Conservation (phyloP, 2,888 invertebrate species). For the Carpatolechia fugitivella region DNA sequence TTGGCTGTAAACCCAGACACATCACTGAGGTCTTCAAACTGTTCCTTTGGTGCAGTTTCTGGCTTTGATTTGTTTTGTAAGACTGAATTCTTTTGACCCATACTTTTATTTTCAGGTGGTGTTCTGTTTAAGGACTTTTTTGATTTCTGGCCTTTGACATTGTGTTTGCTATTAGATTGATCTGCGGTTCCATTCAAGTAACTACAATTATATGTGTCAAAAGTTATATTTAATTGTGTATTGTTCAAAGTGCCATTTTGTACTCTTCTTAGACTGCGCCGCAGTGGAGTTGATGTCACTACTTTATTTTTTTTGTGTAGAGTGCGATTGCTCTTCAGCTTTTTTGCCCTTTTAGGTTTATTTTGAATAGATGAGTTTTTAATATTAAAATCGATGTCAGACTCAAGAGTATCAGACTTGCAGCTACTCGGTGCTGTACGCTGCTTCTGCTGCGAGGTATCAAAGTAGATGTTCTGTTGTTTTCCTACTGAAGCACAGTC, state of each 20-base stretch:
- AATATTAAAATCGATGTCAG: constrained; percentile 62
- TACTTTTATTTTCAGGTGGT: constrained; percentile 26
- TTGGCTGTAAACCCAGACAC: constrained; percentile 73
- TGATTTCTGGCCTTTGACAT: constrained; percentile 21
- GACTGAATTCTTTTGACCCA: constrained; percentile 30
- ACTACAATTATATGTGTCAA: neutral
- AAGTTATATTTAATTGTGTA: neutral
- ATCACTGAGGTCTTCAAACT: constrained; percentile 69
- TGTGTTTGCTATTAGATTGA: constrained; percentile 24
- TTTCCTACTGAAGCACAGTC: constrained; percentile 49
- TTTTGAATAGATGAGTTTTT: constrained; percentile 48
- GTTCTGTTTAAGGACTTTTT: constrained; percentile 27
- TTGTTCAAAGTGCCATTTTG: constrained; percentile 31
- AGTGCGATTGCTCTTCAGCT: constrained; percentile 41
- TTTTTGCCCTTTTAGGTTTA: constrained; percentile 47
- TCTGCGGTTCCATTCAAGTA: neutral
- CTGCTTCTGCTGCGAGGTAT: constrained; percentile 42
- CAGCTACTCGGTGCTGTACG: constrained; percentile 39
- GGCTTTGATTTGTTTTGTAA: constrained; percentile 30
- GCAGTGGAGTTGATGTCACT: constrained; percentile 54
- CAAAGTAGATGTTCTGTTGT: constrained; percentile 59
- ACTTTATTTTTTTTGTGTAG: constrained; percentile 56
- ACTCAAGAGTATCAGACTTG: constrained; percentile 49
- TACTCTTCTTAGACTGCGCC: constrained; percentile 58
- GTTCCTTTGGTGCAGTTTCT: constrained; percentile 40